A percentile compares a stretch with the other conserved stretches of the same genome.
phyloP scores from a whole-genome alignment of 2,797 vertebrate genomes.

The Spheniscus humboldti region DNA sequence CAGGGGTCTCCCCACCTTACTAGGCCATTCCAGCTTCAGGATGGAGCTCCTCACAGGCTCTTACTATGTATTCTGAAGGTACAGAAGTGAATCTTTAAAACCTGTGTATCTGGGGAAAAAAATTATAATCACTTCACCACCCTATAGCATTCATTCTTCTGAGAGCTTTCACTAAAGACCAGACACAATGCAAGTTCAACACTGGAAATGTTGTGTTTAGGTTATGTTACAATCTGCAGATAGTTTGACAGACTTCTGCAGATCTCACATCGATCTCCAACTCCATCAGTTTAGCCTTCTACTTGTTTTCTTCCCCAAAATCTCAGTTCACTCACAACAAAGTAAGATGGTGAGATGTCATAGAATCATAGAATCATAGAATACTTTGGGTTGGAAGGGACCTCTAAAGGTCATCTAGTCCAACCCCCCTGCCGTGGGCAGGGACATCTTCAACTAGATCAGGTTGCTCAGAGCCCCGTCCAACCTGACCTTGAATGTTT shows the following conservation, averaged over 20 bases:
- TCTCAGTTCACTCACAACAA: not conserved
- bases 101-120: not conserved
- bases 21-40: not conserved
- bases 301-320: not conserved
- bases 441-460: no score
- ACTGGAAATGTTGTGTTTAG: not conserved
- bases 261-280: not conserved
- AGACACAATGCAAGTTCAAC: not conserved
- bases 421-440: no score
- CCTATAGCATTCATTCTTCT: not conserved
- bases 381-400: no score
- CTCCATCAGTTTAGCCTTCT: not conserved
- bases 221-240: not conserved
- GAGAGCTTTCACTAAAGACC: not conserved
- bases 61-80: not conserved
- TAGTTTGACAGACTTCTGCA: not conserved
- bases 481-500: no score
- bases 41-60: not conserved
- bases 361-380: not conserved
- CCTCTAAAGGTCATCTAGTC: no score
- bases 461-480: no score
- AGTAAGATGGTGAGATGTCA: not conserved
- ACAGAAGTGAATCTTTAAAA: not conserved
- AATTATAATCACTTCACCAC: not conserved
- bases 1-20: not conserved